Evolutionary conservation across 2,888 invertebrate species (phyloP), one percentile per base, ranked within the genome.

Genomic region (Trissolcus japonicus): DNA sequence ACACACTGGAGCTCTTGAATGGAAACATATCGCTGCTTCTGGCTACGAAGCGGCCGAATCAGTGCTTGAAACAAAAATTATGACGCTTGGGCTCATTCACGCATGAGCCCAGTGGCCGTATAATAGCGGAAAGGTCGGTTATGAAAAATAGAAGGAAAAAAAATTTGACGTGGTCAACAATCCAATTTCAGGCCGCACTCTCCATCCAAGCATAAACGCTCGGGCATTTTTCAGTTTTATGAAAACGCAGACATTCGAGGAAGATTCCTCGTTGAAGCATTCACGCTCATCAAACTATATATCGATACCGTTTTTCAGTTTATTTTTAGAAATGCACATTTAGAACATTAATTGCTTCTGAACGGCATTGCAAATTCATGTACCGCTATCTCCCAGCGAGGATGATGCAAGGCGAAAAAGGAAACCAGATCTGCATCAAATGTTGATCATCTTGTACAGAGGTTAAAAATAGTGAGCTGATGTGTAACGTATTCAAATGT

Each of bases 401-500:
- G 17, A 59, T 65, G 17, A 65, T 59, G 29, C 54, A 46, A 48
- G 50, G 55, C 19, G 41, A 13, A 63, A n/a, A 63, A 66, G 66
- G 60, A 50, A 60, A 73, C 66, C 25, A 17, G 41, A 50, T 73
- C 41, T 50, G 50, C 60, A 66, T 73, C 50, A 73, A 66, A 66
- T 50, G 55, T 48, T 72, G 72, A 72, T 65, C 65, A 55, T 65
- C 55, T 66, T 55, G 55, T 55, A 16, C 50, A 55, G 65, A 73
- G 19, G 60, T 65, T 73, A 55, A 65, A 73, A 66, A 66, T 60
- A 66, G 48, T 17, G 17, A 35, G 46, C n/a, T 25, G n/a, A 63
- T 57, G 53, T 59, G 59, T 72, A 73, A 66, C 55, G 40, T 55
- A 73, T 66, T 66, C 66, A 73, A 61, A 73, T 55, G 41, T 41